Conservation (phyloP, 2,113 vertebrate genomes). For the Sisor rabdophorus region DNA sequence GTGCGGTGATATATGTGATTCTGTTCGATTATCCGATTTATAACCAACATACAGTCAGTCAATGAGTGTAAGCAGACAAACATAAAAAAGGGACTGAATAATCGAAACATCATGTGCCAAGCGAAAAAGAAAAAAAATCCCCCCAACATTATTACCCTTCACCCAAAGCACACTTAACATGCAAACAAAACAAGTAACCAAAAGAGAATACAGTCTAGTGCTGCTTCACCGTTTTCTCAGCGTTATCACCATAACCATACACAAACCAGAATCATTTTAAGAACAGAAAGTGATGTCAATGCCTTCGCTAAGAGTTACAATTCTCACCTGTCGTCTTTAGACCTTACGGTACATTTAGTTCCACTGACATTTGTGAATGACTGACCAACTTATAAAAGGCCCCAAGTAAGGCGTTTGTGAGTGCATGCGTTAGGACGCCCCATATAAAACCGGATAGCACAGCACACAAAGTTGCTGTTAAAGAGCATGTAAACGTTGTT, state of each 20-base stretch:
- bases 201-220: neutral
- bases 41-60: neutral
- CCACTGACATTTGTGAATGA: neutral
- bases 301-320: neutral
- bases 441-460: constrained; percentile 19
- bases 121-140: neutral
- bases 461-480: constrained; percentile 26
- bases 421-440: constrained; percentile 1
- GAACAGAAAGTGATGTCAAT: no score
- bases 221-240: neutral
- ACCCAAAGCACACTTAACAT: neutral
- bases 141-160: neutral
- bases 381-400: constrained; percentile 1
- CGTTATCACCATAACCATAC: neutral
- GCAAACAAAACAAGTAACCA: neutral
- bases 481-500: constrained; percentile 43
- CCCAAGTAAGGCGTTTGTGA: constrained; percentile 1
- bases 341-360: neutral
- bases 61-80: neutral
- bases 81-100: neutral
- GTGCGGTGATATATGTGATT: no score
- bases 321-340: neutral
- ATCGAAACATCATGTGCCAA: neutral
- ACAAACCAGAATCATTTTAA: neutral
- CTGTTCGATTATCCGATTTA: neutral